Conservation (phyloP, 1,140 invertebrate species). For the Lepidotrigona ventralis region DNA sequence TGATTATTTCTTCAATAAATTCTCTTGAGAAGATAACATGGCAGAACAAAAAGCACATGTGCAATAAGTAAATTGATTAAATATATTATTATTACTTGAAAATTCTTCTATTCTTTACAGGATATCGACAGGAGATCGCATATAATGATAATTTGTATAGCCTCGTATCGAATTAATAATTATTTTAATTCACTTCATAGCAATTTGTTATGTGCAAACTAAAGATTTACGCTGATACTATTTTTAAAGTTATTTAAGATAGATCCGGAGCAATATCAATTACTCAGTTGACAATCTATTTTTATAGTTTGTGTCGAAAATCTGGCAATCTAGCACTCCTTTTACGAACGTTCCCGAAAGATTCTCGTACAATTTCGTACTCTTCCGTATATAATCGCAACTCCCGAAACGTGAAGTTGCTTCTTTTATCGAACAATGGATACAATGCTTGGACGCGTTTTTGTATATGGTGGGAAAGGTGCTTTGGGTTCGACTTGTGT, state of each 20-base stretch:
- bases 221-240: background rate
- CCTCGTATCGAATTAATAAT: background rate
- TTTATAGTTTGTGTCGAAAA: conserved; percentile 42
- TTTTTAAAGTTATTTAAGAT: background rate
- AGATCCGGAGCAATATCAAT: background rate
- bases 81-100: no score
- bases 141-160: background rate
- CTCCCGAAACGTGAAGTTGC: conserved; percentile 38
- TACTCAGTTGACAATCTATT: conserved; percentile 29
- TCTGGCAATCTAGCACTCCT: conserved; percentile 50
- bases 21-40: no score
- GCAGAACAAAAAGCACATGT: background rate
- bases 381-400: conserved; percentile 47
- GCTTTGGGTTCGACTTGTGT: conserved; percentile 94
- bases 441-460: conserved; percentile 83
- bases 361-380: conserved; percentile 41
- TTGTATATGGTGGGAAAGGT: conserved; percentile 97
- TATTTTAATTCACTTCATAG: background rate
- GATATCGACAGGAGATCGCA: no score
- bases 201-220: background rate
- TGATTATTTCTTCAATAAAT: background rate
- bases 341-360: conserved; percentile 50
- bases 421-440: conserved; percentile 71
- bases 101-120: no score
- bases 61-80: background rate